phyloP scores from a whole-genome alignment of 2,113 vertebrate genomes.

The Callithrix jacchus region DNA sequence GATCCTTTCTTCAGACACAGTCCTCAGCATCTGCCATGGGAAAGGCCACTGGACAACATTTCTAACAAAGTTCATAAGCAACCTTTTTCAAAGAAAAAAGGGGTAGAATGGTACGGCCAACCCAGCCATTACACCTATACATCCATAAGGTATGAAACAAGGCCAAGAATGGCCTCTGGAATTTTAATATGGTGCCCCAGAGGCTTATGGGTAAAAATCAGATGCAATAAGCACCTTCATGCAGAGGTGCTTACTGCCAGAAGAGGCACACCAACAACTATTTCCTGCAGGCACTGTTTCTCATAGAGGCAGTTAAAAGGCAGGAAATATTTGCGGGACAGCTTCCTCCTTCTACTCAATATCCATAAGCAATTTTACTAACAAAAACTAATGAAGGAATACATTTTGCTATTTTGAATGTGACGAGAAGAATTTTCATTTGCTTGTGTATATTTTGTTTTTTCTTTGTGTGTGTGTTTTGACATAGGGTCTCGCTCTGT shows the following conservation, averaged over 20 bases:
- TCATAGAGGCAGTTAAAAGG: neutral
- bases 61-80: neutral
- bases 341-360: neutral
- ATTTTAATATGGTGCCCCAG: neutral
- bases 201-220: neutral
- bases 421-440: neutral
- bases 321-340: neutral
- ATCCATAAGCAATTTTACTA: neutral
- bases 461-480: too few species aligned
- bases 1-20: neutral
- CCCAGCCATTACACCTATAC: rapidly evolving
- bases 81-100: neutral
- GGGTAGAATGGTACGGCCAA: neutral
- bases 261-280: neutral
- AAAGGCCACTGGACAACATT: neutral
- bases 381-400: neutral
- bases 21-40: neutral
- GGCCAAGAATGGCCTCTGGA: neutral
- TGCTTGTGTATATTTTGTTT: neutral
- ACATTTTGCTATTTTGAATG: neutral
- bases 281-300: neutral
- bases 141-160: neutral
- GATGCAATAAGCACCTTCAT: neutral
- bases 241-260: rapidly evolving
- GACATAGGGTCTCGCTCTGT: too few species aligned